phyloP scores from a whole-genome alignment of 92 coral and sea anemone genomes.

The Parazoanthus atlanticus region DNA sequence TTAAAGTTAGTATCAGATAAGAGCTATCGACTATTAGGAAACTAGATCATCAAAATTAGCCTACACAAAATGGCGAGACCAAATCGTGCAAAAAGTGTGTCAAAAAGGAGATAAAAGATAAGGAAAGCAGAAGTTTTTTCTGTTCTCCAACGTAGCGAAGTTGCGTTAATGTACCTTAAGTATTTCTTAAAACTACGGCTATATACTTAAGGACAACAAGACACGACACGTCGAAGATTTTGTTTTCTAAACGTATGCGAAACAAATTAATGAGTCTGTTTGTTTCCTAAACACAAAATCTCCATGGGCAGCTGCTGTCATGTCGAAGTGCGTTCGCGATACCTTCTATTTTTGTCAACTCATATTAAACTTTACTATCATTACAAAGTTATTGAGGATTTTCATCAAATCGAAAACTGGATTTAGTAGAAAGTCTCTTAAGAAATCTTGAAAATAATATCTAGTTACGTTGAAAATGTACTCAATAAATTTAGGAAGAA shows the following conservation, averaged over 20 bases:
- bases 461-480: background rate
- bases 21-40: conserved; percentile 26
- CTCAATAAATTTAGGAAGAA: conserved; percentile 8
- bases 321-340: background rate
- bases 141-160: background rate
- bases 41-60: conserved; percentile 31
- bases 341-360: background rate
- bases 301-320: conserved; percentile 1
- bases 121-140: background rate
- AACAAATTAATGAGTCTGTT: conserved; percentile 35
- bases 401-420: background rate
- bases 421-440: background rate
- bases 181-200: background rate
- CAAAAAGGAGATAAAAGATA: conserved; percentile 1
- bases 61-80: conserved; percentile 22
- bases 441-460: conserved; percentile 1
- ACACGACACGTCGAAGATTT: background rate
- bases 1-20: conserved; percentile 37
- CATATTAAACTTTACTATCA: background rate
- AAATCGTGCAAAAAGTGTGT: background rate
- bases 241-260: conserved; percentile 29
- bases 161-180: background rate
- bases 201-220: background rate
- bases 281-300: conserved; percentile 19
- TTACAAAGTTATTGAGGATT: no score